Evolutionary conservation across 1,140 invertebrate genomes (phyloP).

Genomic region (Drosophila parvula): DNA sequence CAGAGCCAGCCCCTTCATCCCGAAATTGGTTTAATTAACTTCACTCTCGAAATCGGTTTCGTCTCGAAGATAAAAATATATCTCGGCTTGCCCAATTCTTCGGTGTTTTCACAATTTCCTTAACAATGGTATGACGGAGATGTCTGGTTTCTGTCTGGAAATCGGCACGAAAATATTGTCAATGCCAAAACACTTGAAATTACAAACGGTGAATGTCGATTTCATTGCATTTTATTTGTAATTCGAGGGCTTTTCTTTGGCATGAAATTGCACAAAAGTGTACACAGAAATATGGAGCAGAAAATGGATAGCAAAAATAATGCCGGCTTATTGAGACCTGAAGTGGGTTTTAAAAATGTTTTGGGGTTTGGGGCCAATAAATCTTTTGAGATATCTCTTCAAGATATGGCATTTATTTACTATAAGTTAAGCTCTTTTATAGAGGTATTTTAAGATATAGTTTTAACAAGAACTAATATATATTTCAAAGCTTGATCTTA

Average conservation of each 20-base stretch:
- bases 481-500: neutral
- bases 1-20: constrained; percentile 10
- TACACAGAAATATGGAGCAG: constrained; percentile 41
- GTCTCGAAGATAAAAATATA: constrained; percentile 43
- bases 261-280: constrained; percentile 44
- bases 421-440: neutral
- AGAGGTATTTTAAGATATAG: neutral
- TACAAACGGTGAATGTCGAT: constrained; percentile 62
- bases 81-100: constrained; percentile 62
- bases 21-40: constrained; percentile 57
- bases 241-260: constrained; percentile 39
- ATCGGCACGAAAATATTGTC: constrained; percentile 58
- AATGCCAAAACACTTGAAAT: constrained; percentile 73
- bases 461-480: neutral
- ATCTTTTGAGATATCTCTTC: neutral
- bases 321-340: constrained; percentile 4
- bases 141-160: constrained; percentile 14
- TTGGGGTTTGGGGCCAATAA: constrained; percentile 3
- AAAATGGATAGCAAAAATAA: constrained; percentile 28
- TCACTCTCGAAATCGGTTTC: constrained; percentile 26
- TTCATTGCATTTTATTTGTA: constrained; percentile 43
- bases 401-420: neutral
- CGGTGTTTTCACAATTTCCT: constrained; percentile 68
- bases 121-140: constrained; percentile 47
- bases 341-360: constrained; percentile 1